A percentile compares a stretch with the other conserved stretches of the same genome.
phyloP scores from a whole-genome alignment of 2,113 vertebrate genomes.

The Archilochus colubris region DNA sequence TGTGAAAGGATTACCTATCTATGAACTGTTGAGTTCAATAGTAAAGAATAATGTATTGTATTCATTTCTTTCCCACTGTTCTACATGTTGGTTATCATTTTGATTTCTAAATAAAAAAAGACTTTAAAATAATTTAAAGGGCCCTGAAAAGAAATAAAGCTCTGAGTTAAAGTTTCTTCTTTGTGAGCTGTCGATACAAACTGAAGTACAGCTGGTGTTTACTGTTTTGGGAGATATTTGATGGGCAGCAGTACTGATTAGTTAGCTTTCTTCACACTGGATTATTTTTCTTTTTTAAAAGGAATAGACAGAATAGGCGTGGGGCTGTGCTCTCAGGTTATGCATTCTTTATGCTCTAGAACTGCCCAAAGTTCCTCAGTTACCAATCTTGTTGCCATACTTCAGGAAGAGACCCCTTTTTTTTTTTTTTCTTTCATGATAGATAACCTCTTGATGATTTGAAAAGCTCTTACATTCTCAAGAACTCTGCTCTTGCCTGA shows the following conservation, averaged over 20 bases:
- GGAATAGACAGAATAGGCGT: not conserved
- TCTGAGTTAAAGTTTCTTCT: conserved; percentile 44
- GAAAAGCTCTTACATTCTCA: not conserved
- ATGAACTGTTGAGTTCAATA: conserved; percentile 9
- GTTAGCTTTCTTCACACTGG: conserved; percentile 26
- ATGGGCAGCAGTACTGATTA: conserved; percentile 52
- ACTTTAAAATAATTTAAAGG: conserved; percentile 43
- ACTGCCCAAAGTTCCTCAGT: not conserved
- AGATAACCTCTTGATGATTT: not conserved
- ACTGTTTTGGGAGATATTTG: conserved; percentile 53
- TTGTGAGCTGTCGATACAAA: conserved; percentile 38
- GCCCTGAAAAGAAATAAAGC: not conserved
- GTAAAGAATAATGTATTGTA: not conserved
- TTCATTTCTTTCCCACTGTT: conserved; percentile 23
- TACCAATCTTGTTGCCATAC: not conserved
- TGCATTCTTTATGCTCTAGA: not conserved
- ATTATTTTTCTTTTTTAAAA: conserved; percentile 42
- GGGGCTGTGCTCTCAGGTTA: not conserved
- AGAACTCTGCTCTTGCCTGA: not conserved
- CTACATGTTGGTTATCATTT: conserved; percentile 3
- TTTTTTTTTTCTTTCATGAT: not conserved
- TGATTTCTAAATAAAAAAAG: conserved; percentile 11
- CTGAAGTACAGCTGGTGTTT: conserved; percentile 66
- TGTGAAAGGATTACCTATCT: conserved; percentile 5
- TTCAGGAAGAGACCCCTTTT: not conserved